Conservation (phyloP, 2,797 vertebrate genomes). For the Macroramphosus scolopax region DNA sequence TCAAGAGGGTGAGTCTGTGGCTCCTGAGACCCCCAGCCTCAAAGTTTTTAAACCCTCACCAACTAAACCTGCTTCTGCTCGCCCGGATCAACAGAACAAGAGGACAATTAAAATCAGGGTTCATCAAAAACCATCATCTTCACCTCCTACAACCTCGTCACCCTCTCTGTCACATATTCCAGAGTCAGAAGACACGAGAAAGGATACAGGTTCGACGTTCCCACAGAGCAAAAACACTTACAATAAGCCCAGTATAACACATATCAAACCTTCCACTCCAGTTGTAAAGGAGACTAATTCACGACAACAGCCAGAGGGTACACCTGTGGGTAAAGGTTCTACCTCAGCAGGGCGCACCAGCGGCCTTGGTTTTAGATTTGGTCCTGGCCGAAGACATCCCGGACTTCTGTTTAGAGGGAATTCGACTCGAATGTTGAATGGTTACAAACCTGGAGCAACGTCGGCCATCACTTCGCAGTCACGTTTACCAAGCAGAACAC, state of each 20-base stretch:
- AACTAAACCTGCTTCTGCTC: constrained; percentile 37
- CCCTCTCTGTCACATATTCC: constrained; percentile 46
- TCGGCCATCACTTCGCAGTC: constrained; percentile 44
- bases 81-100: constrained; percentile 46
- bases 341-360: constrained; percentile 36
- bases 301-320: constrained; percentile 45
- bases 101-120: constrained; percentile 67
- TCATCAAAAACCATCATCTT: constrained; percentile 59
- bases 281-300: constrained; percentile 46
- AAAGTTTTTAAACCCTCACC: constrained; percentile 59
- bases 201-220: constrained; percentile 53
- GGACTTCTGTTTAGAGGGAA: constrained; percentile 63
- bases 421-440: constrained; percentile 55
- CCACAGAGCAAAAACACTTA: constrained; percentile 55
- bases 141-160: constrained; percentile 23
- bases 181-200: constrained; percentile 61
- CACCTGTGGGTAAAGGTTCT: constrained; percentile 38
- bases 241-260: constrained; percentile 36
- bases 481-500: constrained; percentile 54
- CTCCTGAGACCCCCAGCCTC: constrained; percentile 51
- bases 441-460: constrained; percentile 58
- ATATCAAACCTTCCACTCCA: constrained; percentile 51
- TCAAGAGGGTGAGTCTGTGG: constrained; percentile 15
- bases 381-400: constrained; percentile 61
- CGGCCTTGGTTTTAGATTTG: constrained; percentile 51